phyloP scores from a whole-genome alignment of 2,888 invertebrate species.

The Cepaea hortensis region DNA sequence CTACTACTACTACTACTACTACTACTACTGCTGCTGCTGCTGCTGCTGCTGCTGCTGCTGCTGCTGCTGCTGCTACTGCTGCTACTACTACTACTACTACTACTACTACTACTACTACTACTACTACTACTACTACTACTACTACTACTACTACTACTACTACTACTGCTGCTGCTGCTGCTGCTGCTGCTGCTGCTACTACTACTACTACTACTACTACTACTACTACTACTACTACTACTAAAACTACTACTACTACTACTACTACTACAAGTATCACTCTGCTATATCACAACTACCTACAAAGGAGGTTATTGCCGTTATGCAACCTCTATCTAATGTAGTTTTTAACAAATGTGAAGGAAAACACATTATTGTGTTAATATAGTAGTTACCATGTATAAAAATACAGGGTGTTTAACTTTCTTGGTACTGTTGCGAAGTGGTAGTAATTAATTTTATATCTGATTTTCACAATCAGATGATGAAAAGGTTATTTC shows the following conservation, averaged over 20 bases:
- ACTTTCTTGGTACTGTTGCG: too few species aligned
- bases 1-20: too few species aligned
- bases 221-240: neutral
- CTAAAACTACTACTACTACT: neutral
- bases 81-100: neutral
- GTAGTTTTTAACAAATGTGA: too few species aligned
- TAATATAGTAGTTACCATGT: too few species aligned
- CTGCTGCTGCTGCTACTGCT: neutral
- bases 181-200: neutral
- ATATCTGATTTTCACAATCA: too few species aligned
- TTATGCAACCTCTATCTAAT: too few species aligned
- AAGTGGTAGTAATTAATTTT: too few species aligned
- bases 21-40: neutral
- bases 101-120: neutral
- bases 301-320: too few species aligned
- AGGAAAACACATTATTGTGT: too few species aligned
- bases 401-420: too few species aligned
- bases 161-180: neutral
- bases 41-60: neutral
- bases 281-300: too few species aligned
- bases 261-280: neutral
- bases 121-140: neutral
- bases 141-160: neutral
- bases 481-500: too few species aligned
- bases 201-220: constrained; percentile 18